phyloP scores from a whole-genome alignment of 1,140 invertebrate species.

The Penaeus chinensis region DNA sequence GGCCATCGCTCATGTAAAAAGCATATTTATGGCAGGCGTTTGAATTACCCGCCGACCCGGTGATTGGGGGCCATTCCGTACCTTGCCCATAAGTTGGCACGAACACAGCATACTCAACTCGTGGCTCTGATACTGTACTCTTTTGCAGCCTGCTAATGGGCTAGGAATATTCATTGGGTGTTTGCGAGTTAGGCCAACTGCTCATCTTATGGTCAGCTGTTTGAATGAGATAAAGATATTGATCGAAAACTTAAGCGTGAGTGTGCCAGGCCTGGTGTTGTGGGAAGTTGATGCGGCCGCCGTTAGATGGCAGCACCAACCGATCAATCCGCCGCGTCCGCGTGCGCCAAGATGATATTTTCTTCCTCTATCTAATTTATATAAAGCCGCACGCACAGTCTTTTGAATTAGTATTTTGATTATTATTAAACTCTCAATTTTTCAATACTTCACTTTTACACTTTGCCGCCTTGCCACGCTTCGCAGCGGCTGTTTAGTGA shows the following conservation, averaged over 20 bases:
- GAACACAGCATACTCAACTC: neutral
- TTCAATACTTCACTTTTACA: too few relatives aligned
- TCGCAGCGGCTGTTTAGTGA: too few relatives aligned
- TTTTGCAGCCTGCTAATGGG: too few relatives aligned
- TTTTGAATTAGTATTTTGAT: too few relatives aligned
- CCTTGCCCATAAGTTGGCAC: conserved; percentile 46
- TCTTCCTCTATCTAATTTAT: neutral
- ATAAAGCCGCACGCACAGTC: too few relatives aligned
- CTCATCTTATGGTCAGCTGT: conserved; percentile 25
- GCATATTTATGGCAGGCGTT: neutral
- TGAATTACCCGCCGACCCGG: conserved; percentile 23
- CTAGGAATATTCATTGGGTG: conserved; percentile 1
- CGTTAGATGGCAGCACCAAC: conserved; percentile 55
- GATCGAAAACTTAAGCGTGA: conserved; percentile 48
- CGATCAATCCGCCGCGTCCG: conserved; percentile 55
- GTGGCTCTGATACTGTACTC: too few relatives aligned
- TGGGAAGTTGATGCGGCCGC: conserved; percentile 45
- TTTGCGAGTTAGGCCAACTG: neutral
- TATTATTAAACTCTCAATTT: too few relatives aligned
- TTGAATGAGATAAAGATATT: conserved; percentile 44
- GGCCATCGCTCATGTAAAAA: neutral
- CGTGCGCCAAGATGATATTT: conserved; percentile 32
- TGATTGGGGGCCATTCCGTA: conserved; percentile 36
- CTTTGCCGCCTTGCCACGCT: too few relatives aligned
- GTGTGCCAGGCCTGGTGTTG: conserved; percentile 53